These are phyloP conservation scores for Hybos culiciformis DNA, from an alignment of 2,888 invertebrate genomes.

Conservation along the genomic window DNA sequence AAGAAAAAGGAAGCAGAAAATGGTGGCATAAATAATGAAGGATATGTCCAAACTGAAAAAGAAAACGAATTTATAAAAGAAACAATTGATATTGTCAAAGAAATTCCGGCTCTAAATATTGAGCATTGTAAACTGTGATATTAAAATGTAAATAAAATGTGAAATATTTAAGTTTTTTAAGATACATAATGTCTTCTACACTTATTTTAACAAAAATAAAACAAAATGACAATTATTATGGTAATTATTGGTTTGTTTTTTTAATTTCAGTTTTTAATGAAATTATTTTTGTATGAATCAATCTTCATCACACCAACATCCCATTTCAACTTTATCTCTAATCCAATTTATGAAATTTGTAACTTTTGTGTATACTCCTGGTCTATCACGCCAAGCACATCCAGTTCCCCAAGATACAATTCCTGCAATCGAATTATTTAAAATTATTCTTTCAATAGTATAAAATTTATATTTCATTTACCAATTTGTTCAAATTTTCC, in stretches of 20 bases:
- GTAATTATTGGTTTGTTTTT: no score
- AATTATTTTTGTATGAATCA: no score
- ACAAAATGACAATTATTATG: no score
- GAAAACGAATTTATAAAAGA: slow-evolving; percentile 9
- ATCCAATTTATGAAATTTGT: slow-evolving; percentile 1
- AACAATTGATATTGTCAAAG: slow-evolving; percentile 14
- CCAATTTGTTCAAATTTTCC: slow-evolving; percentile 25
- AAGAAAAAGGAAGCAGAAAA: not conserved
- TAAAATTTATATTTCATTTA: not conserved
- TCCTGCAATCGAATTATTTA: slow-evolving; percentile 14
- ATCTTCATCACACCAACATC: not conserved
- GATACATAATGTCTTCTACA: no score
- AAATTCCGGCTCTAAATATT: slow-evolving; percentile 13
- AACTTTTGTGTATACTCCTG: slow-evolving; percentile 31
- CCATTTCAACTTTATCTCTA: not conserved
- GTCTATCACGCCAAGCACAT: slow-evolving; percentile 17
- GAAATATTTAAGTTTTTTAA: no score
- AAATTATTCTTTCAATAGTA: no score
- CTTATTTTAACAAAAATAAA: no score
- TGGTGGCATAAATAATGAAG: not conserved
- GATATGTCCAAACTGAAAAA: not conserved
- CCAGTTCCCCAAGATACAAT: slow-evolving; percentile 28
- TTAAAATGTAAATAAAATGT: no score
- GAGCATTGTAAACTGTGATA: slow-evolving; percentile 17
- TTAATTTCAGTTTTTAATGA: no score